phyloP scores from a whole-genome alignment of 2,113 vertebrate species.

The Galemys pyrenaicus region DNA sequence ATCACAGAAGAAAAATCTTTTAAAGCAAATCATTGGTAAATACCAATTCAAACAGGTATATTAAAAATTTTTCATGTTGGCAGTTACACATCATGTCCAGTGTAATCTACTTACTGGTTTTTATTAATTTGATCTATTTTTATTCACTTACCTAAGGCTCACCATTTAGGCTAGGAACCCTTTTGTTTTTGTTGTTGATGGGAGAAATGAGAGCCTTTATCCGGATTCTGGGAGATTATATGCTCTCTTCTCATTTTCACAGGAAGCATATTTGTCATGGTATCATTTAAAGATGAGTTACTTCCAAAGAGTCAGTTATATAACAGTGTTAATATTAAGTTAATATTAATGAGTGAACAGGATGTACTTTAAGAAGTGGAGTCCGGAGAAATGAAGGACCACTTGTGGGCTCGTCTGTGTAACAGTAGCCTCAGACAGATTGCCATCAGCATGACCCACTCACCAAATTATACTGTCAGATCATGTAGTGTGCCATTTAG shows the following conservation, averaged over 20 bases:
- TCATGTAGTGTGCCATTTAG: background rate
- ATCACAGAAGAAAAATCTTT: background rate
- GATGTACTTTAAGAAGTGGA: background rate
- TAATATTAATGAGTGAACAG: background rate
- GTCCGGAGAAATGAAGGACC: background rate
- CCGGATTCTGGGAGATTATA: background rate
- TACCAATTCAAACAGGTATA: background rate
- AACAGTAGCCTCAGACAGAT: background rate
- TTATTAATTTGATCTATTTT: background rate
- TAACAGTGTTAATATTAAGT: background rate
- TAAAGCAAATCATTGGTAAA: background rate
- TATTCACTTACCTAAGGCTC: background rate
- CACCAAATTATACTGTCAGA: background rate
- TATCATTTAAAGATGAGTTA: background rate
- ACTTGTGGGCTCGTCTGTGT: background rate
- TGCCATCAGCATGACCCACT: background rate
- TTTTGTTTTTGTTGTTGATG: background rate
- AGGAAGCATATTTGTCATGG: background rate
- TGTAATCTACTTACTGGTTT: background rate
- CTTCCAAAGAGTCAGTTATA: background rate
- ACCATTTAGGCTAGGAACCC: background rate
- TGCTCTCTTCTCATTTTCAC: background rate
- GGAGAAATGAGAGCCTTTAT: background rate
- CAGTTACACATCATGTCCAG: background rate
- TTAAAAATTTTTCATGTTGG: background rate